phyloP scores from a whole-genome alignment of 2,888 invertebrate species.

The Plebejus melissa region DNA sequence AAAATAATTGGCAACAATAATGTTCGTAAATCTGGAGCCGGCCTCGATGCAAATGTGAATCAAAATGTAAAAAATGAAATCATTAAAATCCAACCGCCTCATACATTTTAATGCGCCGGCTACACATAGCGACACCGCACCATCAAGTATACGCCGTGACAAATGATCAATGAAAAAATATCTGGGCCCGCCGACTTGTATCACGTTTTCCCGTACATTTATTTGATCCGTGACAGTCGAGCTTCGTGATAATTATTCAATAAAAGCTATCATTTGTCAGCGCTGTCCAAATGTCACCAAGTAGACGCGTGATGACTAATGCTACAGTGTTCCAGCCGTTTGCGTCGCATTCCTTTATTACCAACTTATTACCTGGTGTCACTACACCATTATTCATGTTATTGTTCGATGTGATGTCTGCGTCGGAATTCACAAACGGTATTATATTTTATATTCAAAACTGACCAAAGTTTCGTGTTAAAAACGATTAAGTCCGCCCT shows the following conservation, averaged over 20 bases:
- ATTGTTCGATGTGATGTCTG: conserved; percentile 49
- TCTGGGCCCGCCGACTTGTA: conserved; percentile 35
- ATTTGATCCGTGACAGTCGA: conserved; percentile 51
- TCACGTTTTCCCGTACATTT: conserved; percentile 49
- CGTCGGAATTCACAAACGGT: not conserved
- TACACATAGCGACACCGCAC: conserved; percentile 13
- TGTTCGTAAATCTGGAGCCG: not conserved
- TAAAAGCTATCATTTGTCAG: conserved; percentile 72
- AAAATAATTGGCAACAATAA: conserved; percentile 15
- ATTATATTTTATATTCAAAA: not conserved
- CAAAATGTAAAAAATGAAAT: conserved; percentile 23
- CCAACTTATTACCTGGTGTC: conserved; percentile 70
- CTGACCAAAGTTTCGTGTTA: not conserved
- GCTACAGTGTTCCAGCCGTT: conserved; percentile 65
- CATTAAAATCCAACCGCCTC: conserved; percentile 23
- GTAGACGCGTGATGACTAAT: conserved; percentile 72
- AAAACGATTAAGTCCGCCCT: not conserved
- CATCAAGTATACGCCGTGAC: conserved; percentile 22
- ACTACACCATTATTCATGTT: conserved; percentile 64
- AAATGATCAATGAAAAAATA: conserved; percentile 23
- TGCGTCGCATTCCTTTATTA: conserved; percentile 64
- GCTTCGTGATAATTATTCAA: conserved; percentile 69
- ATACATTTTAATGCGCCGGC: conserved; percentile 23
- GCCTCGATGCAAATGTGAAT: not conserved
- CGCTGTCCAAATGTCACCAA: conserved; percentile 67